Evolutionary conservation across 1,140 invertebrate species (phyloP), one percentile per base, ranked within the genome.

Genomic region (Danaus plexippus): DNA sequence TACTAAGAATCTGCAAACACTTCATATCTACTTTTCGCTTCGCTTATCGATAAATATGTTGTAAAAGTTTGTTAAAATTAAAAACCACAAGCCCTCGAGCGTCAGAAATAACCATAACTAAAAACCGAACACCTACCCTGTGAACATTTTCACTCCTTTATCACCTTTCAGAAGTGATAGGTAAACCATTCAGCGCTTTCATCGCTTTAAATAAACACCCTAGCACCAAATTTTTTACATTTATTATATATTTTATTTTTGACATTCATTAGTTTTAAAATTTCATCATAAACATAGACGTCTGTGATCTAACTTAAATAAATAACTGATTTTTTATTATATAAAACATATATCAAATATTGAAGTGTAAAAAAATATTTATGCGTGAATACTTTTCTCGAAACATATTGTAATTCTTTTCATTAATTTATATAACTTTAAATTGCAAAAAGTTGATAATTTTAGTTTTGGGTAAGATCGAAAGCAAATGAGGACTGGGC

Each of bases 131-230:
- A 80, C 79, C 78, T 79, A 72, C 67, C 67, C 70, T 71, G 79
- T 80, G 75, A 80, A 82, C 71, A 73, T 78, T 81, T 75, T 75
- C 75, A 75, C 71, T 70, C 60, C 53, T 61, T 71, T 82, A 75
- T 78, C 72, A 52, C 43, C 48, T 63, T 54, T 55, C 32, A 18
- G 67, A 67, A 75, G 66, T 66, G 72, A 43, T 3, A 47, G 4
- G 15, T 49, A 51, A 41, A 47, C 10, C 9, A 18, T 58, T 9
- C 13, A 61, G 49, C 42, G 51, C 41, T 50, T 32, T 11, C 22
- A 6, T 32, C 22, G 22, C 22, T 32, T 32, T 32, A 32, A 32
- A 32, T 8, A 32, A 6, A 32, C 7, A 32, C 22, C 1, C 5
- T 32, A 32, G 22, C 7, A 32, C 5, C 22, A 4, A 32, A 2